A percentile compares a stretch with the other conserved stretches of the same genome.
Conservation (phyloP, 2,113 vertebrate genomes). For the Zapornia atra region DNA sequence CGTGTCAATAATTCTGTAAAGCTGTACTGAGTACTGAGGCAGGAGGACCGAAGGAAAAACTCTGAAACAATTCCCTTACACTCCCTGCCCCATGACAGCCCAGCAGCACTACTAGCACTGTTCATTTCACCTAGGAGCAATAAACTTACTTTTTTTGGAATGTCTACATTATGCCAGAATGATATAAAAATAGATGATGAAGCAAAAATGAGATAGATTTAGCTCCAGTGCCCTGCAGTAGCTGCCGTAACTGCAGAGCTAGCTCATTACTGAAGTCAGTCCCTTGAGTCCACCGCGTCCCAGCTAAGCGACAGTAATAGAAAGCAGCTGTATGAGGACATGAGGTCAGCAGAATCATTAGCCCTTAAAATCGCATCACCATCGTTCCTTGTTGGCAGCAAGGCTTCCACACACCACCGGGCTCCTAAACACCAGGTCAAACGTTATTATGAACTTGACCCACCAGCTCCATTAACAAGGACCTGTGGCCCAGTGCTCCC, state of each 20-base stretch:
- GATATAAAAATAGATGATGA: slow-evolving; percentile 37
- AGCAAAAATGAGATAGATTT: background rate
- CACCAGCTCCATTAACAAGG: background rate
- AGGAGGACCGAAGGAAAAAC: background rate
- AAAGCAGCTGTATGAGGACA: slow-evolving; percentile 51
- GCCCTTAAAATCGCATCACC: slow-evolving; percentile 21
- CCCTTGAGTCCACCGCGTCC: background rate
- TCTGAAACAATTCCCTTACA: background rate
- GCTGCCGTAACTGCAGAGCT: slow-evolving; percentile 2
- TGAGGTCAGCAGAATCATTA: slow-evolving; percentile 49
- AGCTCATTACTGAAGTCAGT: slow-evolving; percentile 20
- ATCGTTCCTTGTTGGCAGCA: background rate
- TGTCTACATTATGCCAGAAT: background rate
- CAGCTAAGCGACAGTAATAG: slow-evolving; percentile 32
- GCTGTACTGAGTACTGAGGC: background rate
- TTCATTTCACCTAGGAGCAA: background rate
- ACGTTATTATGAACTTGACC: background rate
- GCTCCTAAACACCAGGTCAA: slow-evolving; percentile 21
- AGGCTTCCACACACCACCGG: slow-evolving; percentile 2
- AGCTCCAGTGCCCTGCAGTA: slow-evolving; percentile 1
- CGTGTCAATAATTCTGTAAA: background rate
- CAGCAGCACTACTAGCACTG: background rate
- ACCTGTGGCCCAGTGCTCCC: background rate
- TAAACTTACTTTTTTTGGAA: background rate
- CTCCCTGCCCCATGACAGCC: background rate